Conservation (phyloP, 1,140 invertebrate species). For the Lepidurus packardi region DNA sequence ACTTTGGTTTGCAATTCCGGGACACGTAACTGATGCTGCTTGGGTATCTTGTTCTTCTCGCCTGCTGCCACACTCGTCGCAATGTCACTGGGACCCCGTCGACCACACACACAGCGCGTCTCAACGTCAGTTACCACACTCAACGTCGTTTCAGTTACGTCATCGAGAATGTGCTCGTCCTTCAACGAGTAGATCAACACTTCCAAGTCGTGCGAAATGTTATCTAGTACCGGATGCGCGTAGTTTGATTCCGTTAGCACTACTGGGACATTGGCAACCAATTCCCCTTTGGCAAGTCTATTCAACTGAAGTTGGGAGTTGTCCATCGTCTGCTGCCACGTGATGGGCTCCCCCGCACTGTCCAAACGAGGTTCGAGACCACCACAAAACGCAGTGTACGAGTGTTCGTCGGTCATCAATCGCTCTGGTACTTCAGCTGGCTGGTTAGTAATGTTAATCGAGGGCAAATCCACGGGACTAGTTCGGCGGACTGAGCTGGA, state of each 20-base stretch:
- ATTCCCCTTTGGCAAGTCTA: too few species aligned
- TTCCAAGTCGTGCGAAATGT: not conserved
- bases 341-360: constrained; percentile 1
- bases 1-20: constrained; percentile 9
- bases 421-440: not conserved
- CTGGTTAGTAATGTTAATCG: not conserved
- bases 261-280: not conserved
- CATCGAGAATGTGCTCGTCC: not conserved
- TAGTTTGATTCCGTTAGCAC: not conserved
- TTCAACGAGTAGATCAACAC: not conserved
- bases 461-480: constrained; percentile 17
- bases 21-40: not conserved
- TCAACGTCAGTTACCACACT: not conserved
- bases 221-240: not conserved
- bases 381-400: not conserved
- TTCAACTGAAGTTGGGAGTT: not conserved
- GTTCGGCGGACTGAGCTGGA: not conserved
- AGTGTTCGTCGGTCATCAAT: constrained; percentile 9
- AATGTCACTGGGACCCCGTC: not conserved
- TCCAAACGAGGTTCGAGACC: constrained; percentile 10
- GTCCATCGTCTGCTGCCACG: not conserved
- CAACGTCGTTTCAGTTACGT: not conserved
- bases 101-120: not conserved
- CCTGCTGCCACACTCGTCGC: not conserved
- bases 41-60: not conserved